Evolutionary conservation across 2,113 vertebrate genomes (phyloP), one percentile per base, ranked within the genome.

Genomic region (Gymnogyps californianus): DNA sequence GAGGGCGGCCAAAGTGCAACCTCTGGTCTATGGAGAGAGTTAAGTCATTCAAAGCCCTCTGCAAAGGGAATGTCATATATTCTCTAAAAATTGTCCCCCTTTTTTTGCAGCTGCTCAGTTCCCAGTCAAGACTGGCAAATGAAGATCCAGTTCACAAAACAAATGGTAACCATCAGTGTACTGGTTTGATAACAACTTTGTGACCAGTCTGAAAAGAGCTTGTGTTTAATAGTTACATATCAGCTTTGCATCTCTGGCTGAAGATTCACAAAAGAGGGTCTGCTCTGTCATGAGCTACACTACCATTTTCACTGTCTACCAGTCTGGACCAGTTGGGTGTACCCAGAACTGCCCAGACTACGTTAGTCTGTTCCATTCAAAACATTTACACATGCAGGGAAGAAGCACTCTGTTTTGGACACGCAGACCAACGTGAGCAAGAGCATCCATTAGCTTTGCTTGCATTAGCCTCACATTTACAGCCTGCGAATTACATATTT

Each of bases 1-100:
- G 19, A 99, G 96, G 32, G 99, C 99, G 17, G 99, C 99, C 78
- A 99, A 97, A 14, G 99, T 99, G 70, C 99, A 99, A 95, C 99
- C 99, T 95, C 95, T 98, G 57, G 98, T 98, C 98, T 98, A 24
- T 12, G 62, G 74, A 42, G 91, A 95, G 11, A 59, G 10, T 15
- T 2, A 46, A 95, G n/a, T 81, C 42, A 91, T 9, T 18, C 10
- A 78, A 59, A 74, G 10, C 54, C 42, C 25, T 59, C 75, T 54
- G 44, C 10, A 9, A 87, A 72, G 42, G 32, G 12, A 38, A 80
- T 12, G 36, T 2, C 29, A 51, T 13, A 20, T 2, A 17, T 17
- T 52, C 21, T 71, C 87, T 9, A 44, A 81, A 70, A 70, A 21
- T 36, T 12, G 42, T 22, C 3, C 26, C 31, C 11, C 12, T 8